Evolutionary conservation across 1,140 invertebrate species (phyloP).

Genomic region (Ctenoplectra terminalis): DNA sequence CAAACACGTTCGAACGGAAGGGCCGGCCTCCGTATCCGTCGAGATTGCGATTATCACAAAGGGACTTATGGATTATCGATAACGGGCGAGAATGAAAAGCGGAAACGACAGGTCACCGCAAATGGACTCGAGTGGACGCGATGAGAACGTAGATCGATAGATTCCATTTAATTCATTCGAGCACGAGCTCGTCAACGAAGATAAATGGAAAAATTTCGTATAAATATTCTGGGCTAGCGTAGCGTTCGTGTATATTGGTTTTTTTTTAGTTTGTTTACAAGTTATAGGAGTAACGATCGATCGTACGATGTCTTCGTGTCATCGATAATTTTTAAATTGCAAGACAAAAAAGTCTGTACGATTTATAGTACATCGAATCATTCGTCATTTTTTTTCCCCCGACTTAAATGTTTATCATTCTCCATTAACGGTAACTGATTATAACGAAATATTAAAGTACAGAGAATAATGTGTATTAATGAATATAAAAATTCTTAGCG

Average conservation of each 20-base stretch:
- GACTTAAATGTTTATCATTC: too few relatives aligned
- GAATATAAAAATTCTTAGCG: too few relatives aligned
- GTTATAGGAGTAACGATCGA: background rate
- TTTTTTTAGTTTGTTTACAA: background rate
- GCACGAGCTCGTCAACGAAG: background rate
- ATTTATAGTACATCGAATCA: too few relatives aligned
- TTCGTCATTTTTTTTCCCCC: too few relatives aligned
- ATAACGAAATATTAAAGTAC: too few relatives aligned
- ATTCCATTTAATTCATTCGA: conserved; percentile 48
- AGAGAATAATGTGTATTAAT: too few relatives aligned
- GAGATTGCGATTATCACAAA: conserved; percentile 57
- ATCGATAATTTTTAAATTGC: background rate
- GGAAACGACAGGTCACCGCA: conserved; percentile 44
- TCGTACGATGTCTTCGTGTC: background rate
- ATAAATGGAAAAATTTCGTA: conserved; percentile 44
- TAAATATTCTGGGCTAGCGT: background rate
- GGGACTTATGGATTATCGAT: conserved; percentile 56
- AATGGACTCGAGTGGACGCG: conserved; percentile 47
- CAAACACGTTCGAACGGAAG: conserved; percentile 23
- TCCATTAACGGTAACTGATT: too few relatives aligned
- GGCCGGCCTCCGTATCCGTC: conserved; percentile 24
- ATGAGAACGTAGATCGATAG: conserved; percentile 32
- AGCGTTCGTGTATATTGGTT: background rate
- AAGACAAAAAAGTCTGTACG: too few relatives aligned
- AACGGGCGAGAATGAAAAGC: conserved; percentile 46